Evolutionary conservation across 2,113 vertebrate genomes (phyloP), one percentile per base, ranked within the genome.

Genomic region (Numenius arquata): DNA sequence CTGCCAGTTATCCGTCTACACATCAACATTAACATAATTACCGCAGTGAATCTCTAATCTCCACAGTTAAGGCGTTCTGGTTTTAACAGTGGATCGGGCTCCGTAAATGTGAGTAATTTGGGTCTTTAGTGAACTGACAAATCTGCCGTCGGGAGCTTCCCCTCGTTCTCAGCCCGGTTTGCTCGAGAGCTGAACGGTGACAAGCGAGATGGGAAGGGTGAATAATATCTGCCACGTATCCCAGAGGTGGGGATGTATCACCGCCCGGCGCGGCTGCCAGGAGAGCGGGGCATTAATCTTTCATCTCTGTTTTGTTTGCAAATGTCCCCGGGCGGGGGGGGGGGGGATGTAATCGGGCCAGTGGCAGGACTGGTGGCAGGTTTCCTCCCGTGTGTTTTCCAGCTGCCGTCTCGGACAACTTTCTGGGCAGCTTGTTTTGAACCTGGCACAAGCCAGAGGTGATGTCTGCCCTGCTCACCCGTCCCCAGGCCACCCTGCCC

Each of bases 1-100:
- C 89, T 98, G 97, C 97, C 98, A 97, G 97, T 53, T 97, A 94
- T 87, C 94, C 96, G 83, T 97, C 98, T 96, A 71, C 97, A 96
- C 97, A 93, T 96, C 97, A 84, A 89, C 97, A 96, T 97, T 94
- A 96, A 70, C 97, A 96, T 97, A 96, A 97, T 97, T 93, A 93
- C 92, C 40, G 70, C 97, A 63, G 95, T 58, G 72, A 89, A 95
- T 94, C 97, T 95, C 95, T 82, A 71, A 93, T 96, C 97, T 93
- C 88, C 74, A 89, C 97, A 89, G 96, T 67, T 67, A 86, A 90
- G 68, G 68, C 47, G 63, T 86, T 93, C 96, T 56, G 96, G 94
- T 96, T 82, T 25, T 68, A 95, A 55, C 96, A 58, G 96, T 45
- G 85, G 97, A 78, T 95, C 41, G 50, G 90, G 94, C 97, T 97